Base-by-base conservation (phyloP, 2,113 vertebrate genomes). In the Glareola pratincola region DNA sequence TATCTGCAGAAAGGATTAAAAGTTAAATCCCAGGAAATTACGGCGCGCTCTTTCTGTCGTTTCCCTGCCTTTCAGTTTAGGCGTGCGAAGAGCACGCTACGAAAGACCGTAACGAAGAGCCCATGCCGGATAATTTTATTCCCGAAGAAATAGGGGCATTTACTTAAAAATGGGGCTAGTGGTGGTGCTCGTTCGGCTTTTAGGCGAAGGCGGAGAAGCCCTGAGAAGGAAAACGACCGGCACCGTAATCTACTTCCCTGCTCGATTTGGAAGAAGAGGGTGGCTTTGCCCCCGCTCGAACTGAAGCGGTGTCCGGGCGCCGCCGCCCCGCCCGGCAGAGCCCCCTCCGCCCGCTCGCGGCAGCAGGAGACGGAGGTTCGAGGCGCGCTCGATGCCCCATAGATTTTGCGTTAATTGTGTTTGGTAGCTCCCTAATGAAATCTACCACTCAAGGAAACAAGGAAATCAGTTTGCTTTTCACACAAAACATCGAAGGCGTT, bases 391-490 rank as follows among this genome's bases (percentile, higher is more conserved):
- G 41, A 73, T 80, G 85, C 64, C 64, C 76, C 85, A 63, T 43
- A 39, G 88, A 77, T 95, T 90, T 90, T 56, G 91, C 34, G 57
- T 73, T 95, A 95, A 88, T 85, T 78, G 92, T 66, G 45, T 60
- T 83, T 34, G 32, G 64, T 81, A 37, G 62, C 8, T 85, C 37
- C 41, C 64, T 86, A 78, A 94, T 80, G 93, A 88, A 86, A 94
- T 54, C 68, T 43, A 56, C 88, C 60, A 20, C 75, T 88, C 77
- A 45, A 86, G 72, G 88, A 96, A 94, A 94, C 92, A 85, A 90
- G 88, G 56, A 91, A 89, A 91, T 71, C 82, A 51, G 96, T 97
- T 97, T 94, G 92, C 64, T 94, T 97, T 96, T 96, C 88, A n/a
- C 96, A 89, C 94, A 81, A 96, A 97, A 95, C 97, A 96, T 88